A percentile compares a stretch with the other conserved stretches of the same genome.
Conservation (phyloP, 2,888 invertebrate genomes). For the Drosophila recens region DNA sequence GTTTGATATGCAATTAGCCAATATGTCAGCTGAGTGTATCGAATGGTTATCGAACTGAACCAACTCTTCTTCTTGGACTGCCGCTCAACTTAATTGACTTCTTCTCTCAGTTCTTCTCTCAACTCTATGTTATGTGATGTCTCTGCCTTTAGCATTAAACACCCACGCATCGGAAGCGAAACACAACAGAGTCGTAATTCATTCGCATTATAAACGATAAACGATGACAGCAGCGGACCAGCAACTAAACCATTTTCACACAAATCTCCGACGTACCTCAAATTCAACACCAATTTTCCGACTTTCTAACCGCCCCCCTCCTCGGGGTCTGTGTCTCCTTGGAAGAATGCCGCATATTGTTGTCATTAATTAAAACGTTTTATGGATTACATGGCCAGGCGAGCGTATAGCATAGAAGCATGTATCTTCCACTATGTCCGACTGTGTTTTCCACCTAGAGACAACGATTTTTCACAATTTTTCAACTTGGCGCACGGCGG, state of each 20-base stretch:
- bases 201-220: conserved; percentile 61
- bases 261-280: conserved; percentile 63
- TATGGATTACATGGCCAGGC: conserved; percentile 75
- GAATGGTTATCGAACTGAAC: conserved; percentile 2
- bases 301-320: not conserved
- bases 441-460: conserved; percentile 50
- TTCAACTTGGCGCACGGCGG: conserved; percentile 66
- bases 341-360: conserved; percentile 77
- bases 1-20: conserved; percentile 55
- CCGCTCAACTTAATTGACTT: conserved; percentile 37
- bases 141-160: conserved; percentile 60
- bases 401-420: conserved; percentile 21
- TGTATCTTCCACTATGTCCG: conserved; percentile 3
- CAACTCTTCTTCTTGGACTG: conserved; percentile 8
- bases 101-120: not conserved
- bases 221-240: conserved; percentile 49
- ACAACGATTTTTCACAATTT: conserved; percentile 77
- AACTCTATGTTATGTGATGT: conserved; percentile 1
- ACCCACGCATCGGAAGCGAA: conserved; percentile 51
- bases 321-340: conserved; percentile 31
- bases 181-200: conserved; percentile 61
- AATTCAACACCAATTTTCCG: conserved; percentile 46
- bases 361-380: conserved; percentile 81
- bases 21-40: conserved; percentile 18
- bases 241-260: conserved; percentile 63